A percentile compares a stretch with the other conserved stretches of the same genome.
phyloP scores from a whole-genome alignment of 2,888 invertebrate genomes.

The Villa cingulata region DNA sequence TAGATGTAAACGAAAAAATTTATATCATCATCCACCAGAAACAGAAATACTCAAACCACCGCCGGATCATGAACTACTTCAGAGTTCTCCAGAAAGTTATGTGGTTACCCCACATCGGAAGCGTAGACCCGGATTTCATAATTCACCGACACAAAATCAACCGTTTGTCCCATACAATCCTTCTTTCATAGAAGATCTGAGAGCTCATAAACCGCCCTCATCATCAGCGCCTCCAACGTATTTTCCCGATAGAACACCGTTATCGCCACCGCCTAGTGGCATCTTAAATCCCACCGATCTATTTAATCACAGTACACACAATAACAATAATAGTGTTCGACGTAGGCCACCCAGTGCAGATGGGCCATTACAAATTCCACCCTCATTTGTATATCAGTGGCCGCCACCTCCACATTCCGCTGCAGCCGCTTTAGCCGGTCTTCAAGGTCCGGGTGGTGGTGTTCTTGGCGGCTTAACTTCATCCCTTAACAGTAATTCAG shows the following conservation, averaged over 20 bases:
- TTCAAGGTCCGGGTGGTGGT: constrained; percentile 15
- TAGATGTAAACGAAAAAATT: constrained; percentile 43
- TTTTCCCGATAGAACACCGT: constrained; percentile 27
- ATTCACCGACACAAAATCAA: constrained; percentile 75
- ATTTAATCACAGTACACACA: constrained; percentile 19
- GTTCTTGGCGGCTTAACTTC: constrained; percentile 11
- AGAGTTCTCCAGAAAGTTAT: constrained; percentile 67
- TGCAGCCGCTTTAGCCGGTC: constrained; percentile 24
- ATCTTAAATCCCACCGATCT: constrained; percentile 25
- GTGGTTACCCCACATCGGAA: constrained; percentile 80
- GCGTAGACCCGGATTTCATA: constrained; percentile 74
- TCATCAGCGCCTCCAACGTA: constrained; percentile 58
- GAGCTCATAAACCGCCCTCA: constrained; percentile 50
- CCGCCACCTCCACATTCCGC: constrained; percentile 21
- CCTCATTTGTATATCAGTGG: constrained; percentile 39
- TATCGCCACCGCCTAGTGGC: constrained; percentile 26
- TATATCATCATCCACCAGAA: constrained; percentile 52
- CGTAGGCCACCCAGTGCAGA: constrained; percentile 56
- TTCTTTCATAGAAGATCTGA: constrained; percentile 58
- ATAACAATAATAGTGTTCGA: constrained; percentile 23
- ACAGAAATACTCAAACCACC: constrained; percentile 43
- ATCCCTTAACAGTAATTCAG: constrained; percentile 14
- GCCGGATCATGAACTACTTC: constrained; percentile 55
- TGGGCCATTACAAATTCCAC: constrained; percentile 36
- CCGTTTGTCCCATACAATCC: constrained; percentile 74